These are phyloP conservation scores for Pachycephala philippinensis DNA, from an alignment of 2,113 vertebrate species.

Conservation along the genomic window DNA sequence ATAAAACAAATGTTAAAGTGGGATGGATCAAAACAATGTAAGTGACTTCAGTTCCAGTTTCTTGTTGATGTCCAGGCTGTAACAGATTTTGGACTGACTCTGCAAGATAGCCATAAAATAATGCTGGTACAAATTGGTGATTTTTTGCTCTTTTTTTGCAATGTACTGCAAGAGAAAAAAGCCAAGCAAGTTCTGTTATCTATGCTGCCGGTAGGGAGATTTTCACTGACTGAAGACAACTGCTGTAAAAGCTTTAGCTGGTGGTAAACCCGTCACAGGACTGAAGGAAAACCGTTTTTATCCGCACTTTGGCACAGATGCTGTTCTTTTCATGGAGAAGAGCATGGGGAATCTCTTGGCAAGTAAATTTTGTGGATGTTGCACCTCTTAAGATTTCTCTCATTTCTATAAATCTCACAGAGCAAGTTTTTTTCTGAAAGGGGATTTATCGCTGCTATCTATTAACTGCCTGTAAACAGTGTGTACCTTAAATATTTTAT, in stretches of 20 bases:
- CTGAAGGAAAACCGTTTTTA: neutral
- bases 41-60: neutral
- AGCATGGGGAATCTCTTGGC: neutral
- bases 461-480: neutral
- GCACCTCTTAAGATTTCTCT: neutral
- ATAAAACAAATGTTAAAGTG: neutral
- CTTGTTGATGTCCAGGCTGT: neutral
- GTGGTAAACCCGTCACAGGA: neutral
- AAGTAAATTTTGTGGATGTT: neutral
- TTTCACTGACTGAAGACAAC: neutral
- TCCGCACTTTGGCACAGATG: neutral
- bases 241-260: neutral
- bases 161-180: neutral
- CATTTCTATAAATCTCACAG: neutral
- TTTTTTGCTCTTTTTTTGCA: neutral
- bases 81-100: neutral
- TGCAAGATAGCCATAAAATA: neutral
- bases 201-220: neutral
- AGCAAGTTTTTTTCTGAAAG: neutral
- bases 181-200: neutral
- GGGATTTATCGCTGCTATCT: neutral
- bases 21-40: neutral
- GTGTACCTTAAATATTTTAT: constrained; percentile 1
- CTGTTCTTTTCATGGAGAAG: neutral
- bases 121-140: neutral